Evolutionary conservation across 2,113 vertebrate species (phyloP), one percentile per base, ranked within the genome.

Genomic region (Elephantulus edwardii): DNA sequence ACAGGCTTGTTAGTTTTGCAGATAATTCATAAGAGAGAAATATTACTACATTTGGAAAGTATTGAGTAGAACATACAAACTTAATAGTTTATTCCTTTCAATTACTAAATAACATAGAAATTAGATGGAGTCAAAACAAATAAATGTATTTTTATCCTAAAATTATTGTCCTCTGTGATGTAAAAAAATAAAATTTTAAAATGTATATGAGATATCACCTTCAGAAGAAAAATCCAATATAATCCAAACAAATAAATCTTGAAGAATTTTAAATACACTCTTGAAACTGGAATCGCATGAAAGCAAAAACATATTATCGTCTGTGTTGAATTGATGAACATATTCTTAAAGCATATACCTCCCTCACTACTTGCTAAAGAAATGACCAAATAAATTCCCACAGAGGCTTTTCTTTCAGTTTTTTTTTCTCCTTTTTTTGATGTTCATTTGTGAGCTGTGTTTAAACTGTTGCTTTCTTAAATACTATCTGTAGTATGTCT

Each of bases 391-490:
- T 26, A 17, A 80, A 74, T 68, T 5, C 8, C 33, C 2, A 76
- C 76, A n/a, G 1, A 10, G 8, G 30, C 0, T 52, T 16, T 48
- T n/a, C n/a, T n/a, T n/a, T n/a, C n/a, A n/a, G n/a, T n/a, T n/a
- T n/a, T n/a, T n/a, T n/a, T n/a, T n/a, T n/a, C n/a, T n/a, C n/a
- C n/a, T n/a, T 5, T 14, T 72, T 76, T 38, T 16, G 8, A 12
- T 81, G 12, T 79, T 78, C 44, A 71, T 84, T 70, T 87, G 50
- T 58, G 38, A 78, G 38, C 6, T 68, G 6, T 70, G 44, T 50
- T 40, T 78, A 30, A 90, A 40, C 16, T 82, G 22, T 60, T 89
- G n/a, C n/a, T 85, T 72, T 52, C 81, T 81, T 90, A 33, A 80
- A 70, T 72, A 92, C 42, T 88, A 82, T 48, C 19, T 40, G 58